Evolutionary conservation across 2,797 vertebrate species (phyloP).

Genomic region (Malacoraja senta): DNA sequence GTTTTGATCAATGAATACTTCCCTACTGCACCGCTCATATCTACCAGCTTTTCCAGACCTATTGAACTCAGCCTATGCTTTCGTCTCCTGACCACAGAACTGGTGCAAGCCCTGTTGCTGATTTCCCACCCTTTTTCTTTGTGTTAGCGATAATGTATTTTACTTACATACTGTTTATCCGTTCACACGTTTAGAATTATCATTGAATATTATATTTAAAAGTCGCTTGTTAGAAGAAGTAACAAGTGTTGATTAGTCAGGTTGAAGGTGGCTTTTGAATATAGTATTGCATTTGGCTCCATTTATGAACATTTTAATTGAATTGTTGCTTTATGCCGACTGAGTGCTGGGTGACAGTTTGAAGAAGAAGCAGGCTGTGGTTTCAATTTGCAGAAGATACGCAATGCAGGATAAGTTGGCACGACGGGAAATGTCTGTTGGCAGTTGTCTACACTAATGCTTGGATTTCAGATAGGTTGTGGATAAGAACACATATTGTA

Average conservation of each 20-base stretch:
- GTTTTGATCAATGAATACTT: neutral
- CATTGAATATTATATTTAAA: neutral
- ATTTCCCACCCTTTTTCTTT: neutral
- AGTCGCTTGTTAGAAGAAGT: neutral
- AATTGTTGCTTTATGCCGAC: neutral
- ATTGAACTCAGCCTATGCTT: neutral
- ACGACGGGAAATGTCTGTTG: neutral
- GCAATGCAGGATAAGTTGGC: conserved; percentile 2
- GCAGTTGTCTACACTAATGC: neutral
- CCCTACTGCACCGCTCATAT: neutral
- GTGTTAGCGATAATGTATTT: neutral
- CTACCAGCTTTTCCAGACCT: neutral
- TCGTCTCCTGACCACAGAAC: neutral
- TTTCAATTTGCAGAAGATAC: neutral
- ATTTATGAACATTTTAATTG: neutral
- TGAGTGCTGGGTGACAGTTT: neutral
- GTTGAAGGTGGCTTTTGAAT: neutral
- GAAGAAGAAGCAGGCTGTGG: neutral
- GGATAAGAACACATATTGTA: neutral
- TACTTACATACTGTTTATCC: neutral
- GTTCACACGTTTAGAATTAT: neutral
- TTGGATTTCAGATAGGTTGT: neutral
- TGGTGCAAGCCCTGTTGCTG: neutral
- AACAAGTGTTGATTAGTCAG: neutral
- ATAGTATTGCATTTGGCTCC: neutral